Evolutionary conservation across 2,797 vertebrate genomes (phyloP).

Genomic region (Etheostoma nigrum): DNA sequence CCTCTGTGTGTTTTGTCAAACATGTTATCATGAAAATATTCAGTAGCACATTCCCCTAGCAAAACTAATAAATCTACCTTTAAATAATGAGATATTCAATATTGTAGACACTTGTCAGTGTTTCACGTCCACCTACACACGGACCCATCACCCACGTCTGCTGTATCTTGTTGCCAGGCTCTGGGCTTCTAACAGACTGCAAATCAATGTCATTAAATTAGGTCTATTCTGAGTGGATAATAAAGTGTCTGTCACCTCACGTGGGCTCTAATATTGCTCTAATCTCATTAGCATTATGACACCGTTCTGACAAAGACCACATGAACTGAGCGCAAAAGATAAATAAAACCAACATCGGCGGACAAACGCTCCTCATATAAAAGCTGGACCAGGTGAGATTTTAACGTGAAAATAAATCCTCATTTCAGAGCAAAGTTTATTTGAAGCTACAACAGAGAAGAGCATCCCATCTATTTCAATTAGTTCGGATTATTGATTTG

Average conservation of each 20-base stretch:
- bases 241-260: conserved; percentile 65
- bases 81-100: conserved; percentile 63
- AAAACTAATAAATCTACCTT: conserved; percentile 40
- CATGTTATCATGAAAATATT: conserved; percentile 24
- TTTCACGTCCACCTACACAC: conserved; percentile 42
- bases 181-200: conserved; percentile 52
- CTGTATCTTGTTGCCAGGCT: conserved; percentile 48
- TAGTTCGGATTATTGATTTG: conserved; percentile 1
- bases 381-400: conserved; percentile 9
- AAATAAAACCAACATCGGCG: conserved; percentile 12
- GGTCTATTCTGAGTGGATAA: conserved; percentile 68
- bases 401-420: neutral
- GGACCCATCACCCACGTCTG: conserved; percentile 32
- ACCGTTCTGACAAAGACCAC: conserved; percentile 21
- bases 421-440: conserved; percentile 12
- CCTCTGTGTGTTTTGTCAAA: neutral
- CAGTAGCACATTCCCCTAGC: conserved; percentile 6
- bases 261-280: conserved; percentile 60
- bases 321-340: conserved; percentile 16
- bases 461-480: neutral
- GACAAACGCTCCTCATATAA: conserved; percentile 8
- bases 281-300: conserved; percentile 63
- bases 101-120: conserved; percentile 51
- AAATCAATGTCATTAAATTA: conserved; percentile 70
- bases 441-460: conserved; percentile 1